These are phyloP conservation scores for Hemiscyllium ocellatum DNA, from an alignment of 2,113 vertebrate species.

Conservation along the genomic window DNA sequence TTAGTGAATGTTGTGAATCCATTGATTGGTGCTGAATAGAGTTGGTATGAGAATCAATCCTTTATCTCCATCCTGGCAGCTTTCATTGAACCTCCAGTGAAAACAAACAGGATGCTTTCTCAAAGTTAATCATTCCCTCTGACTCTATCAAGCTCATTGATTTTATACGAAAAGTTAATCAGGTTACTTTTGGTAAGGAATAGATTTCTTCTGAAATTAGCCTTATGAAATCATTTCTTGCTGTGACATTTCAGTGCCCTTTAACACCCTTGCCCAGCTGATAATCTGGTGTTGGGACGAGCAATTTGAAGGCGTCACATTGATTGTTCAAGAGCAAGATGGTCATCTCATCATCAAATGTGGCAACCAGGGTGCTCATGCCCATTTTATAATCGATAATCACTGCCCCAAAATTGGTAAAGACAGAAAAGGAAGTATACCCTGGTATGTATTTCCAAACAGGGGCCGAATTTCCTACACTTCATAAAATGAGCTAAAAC, in stretches of 20 bases:
- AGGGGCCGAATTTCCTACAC: not conserved
- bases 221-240: constrained; percentile 49
- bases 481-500: not conserved
- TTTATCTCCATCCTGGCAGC: constrained; percentile 33
- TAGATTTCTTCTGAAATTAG: constrained; percentile 51
- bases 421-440: not conserved
- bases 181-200: constrained; percentile 45
- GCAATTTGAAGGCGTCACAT: not conserved
- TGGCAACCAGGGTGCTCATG: not conserved
- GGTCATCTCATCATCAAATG: not conserved
- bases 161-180: constrained; percentile 52
- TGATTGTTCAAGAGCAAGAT: not conserved
- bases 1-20: not conserved
- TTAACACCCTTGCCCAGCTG: not conserved
- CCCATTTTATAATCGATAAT: not conserved
- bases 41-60: constrained; percentile 30
- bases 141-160: constrained; percentile 48
- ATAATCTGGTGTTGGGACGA: not conserved
- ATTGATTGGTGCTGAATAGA: constrained; percentile 32
- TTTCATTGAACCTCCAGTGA: constrained; percentile 38
- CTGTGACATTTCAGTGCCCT: constrained; percentile 44
- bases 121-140: constrained; percentile 46
- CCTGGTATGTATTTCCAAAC: not conserved
- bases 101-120: constrained; percentile 42
- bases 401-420: not conserved